These are phyloP conservation scores for Sepiola atlantica DNA, from an alignment of 2,888 invertebrate species.

Conservation along the genomic window DNA sequence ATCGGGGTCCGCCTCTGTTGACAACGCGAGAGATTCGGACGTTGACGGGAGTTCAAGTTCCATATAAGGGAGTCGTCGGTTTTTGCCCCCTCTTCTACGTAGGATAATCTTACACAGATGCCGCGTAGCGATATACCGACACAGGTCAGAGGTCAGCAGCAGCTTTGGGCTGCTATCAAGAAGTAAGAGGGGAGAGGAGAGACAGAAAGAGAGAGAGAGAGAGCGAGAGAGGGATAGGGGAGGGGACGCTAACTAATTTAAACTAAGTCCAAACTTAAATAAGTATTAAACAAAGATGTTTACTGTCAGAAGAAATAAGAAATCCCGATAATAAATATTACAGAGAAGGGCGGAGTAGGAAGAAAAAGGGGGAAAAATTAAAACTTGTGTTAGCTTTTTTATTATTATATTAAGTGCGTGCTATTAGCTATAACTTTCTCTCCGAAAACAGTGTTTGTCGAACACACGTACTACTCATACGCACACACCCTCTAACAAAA, in stretches of 20 bases:
- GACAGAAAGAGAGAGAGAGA: neutral
- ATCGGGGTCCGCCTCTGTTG: neutral
- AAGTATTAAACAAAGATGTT: neutral
- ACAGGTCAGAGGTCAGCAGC: constrained; percentile 42
- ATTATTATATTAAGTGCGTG: neutral
- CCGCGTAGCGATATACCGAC: constrained; percentile 43
- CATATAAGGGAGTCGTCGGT: constrained; percentile 44
- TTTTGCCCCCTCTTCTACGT: neutral
- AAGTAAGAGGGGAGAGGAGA: neutral
- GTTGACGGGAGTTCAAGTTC: constrained; percentile 36
- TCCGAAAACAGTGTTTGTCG: neutral
- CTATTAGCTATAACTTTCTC: neutral
- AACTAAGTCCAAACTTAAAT: neutral
- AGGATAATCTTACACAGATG: constrained; percentile 43
- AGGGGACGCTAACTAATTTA: neutral
- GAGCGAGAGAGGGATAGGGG: neutral
- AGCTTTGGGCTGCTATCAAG: neutral
- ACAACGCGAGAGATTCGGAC: constrained; percentile 35
- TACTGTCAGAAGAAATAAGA: neutral
- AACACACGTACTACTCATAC: too few species aligned
- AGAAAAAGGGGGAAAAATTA: neutral
- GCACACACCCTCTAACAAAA: too few species aligned
- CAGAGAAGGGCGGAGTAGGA: neutral
- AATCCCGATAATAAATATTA: neutral
- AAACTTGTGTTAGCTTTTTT: neutral